Evolutionary conservation across 2,113 vertebrate genomes (phyloP).

Genomic region (Chinchilla lanigera): DNA sequence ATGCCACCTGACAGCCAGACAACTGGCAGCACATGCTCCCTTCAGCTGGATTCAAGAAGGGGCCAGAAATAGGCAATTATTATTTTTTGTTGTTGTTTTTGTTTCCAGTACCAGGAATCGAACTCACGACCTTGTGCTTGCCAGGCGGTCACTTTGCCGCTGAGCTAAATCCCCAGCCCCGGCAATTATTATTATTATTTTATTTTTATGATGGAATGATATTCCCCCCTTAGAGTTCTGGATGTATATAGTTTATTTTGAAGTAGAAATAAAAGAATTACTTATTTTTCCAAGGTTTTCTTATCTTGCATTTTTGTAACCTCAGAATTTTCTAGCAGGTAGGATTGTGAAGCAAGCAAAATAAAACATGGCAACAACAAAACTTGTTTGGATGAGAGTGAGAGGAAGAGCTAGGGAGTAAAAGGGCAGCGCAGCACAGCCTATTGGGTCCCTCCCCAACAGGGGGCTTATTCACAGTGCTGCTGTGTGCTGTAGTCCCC

Average conservation of each 20-base stretch:
- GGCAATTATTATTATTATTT: no score
- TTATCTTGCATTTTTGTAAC: constrained; percentile 36
- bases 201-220: constrained; percentile 47
- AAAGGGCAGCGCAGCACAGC: background rate
- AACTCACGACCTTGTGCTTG: no score
- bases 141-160: no score
- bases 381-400: background rate
- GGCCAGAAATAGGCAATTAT: background rate
- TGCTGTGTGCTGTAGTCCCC: fast-evolving
- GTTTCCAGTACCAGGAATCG: no score
- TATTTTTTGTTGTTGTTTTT: no score
- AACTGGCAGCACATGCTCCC: background rate
- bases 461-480: no score
- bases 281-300: constrained; percentile 80
- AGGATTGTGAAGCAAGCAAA: background rate
- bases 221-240: constrained; percentile 21
- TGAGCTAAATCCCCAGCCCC: no score
- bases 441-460: no score
- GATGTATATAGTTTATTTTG: constrained; percentile 71
- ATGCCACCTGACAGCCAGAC: background rate
- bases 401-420: background rate
- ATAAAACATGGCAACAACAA: background rate
- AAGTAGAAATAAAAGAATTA: constrained; percentile 78
- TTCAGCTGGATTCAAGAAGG: background rate
- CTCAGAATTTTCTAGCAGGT: background rate